Evolutionary conservation across 2,888 invertebrate species (phyloP), one percentile per base, ranked within the genome.

Genomic region (Ptilodon capucinus): DNA sequence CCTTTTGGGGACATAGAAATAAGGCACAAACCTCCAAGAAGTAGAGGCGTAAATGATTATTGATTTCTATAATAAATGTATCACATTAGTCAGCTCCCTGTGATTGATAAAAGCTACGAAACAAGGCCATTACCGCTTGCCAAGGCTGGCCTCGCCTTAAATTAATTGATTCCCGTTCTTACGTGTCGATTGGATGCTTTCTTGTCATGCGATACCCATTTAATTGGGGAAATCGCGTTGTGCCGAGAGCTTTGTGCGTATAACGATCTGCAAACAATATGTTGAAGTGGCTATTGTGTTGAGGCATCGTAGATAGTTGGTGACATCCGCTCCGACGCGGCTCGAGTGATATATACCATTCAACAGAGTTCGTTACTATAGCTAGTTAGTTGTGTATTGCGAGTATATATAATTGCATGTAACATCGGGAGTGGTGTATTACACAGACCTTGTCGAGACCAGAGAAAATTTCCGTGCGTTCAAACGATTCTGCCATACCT

Each of bases 131-230:
- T 73, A 73, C 49, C 49, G 44, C 64, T 50, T 48, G 50, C 46
- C 64, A 64, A 71, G 66, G 74, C 57, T 64, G 57, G 52, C 65
- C 74, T 62, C 79, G 68, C 79, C 74, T 78, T 64, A 60, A 71
- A 71, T 71, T 73, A 75, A 80, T 80, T 76, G 68, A 79, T 79
- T 73, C 48, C 47, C 50, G 48, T 44, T 54, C 38, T 45, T 47
- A 50, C 44, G 40, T 41, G 53, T 57, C 34, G 42, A 43, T 48
- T 48, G 18, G 38, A 28, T 17, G 25, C 48, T 51, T 38, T 13
- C 41, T 53, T 49, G 42, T 49, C 46, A 56, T 30, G 19, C 32
- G 14, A 38, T 19, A 19, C 18, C 13, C 19, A 7, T 17, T 17
- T 35, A 16, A 43, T 43, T 43, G 35, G 21, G 36, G 35, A 7